Evolutionary conservation across 2,113 vertebrate species (phyloP).

Genomic region (Chlamydotis undulata): DNA sequence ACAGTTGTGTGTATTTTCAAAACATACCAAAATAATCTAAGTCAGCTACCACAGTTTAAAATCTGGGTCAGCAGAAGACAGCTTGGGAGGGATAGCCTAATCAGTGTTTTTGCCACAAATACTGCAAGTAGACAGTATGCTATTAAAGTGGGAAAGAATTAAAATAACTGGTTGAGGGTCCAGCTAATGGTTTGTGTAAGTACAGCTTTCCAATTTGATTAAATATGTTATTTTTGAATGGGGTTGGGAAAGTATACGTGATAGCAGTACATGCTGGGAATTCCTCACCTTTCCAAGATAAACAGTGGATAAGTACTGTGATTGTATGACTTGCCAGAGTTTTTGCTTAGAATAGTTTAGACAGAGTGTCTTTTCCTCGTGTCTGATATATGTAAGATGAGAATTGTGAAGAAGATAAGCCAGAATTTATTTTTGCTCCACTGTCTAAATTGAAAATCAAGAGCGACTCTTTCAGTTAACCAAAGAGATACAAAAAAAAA

Average conservation of each 20-base stretch:
- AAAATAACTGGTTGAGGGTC: background rate
- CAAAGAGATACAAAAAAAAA: background rate
- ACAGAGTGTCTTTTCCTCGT: background rate
- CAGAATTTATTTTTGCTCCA: background rate
- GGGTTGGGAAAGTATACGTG: background rate
- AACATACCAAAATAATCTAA: background rate
- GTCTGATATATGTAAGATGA: background rate
- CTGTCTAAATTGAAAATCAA: background rate
- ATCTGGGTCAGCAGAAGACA: background rate
- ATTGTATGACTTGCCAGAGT: background rate
- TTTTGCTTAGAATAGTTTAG: background rate
- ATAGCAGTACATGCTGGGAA: background rate
- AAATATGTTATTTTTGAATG: background rate
- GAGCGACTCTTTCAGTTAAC: background rate
- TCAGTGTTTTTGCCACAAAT: background rate
- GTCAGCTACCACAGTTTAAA: background rate
- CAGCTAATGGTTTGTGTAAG: background rate
- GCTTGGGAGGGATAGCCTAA: background rate
- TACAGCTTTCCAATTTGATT: background rate
- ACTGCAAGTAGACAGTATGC: background rate
- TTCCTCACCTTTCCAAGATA: conserved; percentile 40
- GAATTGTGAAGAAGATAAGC: background rate
- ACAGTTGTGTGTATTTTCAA: background rate
- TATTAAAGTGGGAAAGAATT: background rate
- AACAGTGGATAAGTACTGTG: background rate